Conservation (phyloP, 92 coral and sea anemone species). For the Chrysogorgia sp. region DNA sequence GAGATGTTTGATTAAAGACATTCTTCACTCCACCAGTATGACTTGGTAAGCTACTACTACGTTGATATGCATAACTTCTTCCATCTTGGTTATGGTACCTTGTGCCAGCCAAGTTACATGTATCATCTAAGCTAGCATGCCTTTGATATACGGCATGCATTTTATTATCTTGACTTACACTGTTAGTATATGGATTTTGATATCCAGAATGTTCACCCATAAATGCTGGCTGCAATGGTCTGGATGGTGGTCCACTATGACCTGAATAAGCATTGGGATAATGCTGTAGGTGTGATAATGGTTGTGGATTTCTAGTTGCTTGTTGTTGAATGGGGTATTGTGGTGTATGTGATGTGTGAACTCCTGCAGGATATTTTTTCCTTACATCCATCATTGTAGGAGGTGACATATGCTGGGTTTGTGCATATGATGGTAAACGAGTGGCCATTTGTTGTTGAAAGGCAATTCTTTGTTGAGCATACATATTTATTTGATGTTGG, state of each 20-base stretch:
- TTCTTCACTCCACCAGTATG: conserved; percentile 16
- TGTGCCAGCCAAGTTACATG: conserved; percentile 10
- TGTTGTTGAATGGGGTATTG: conserved; percentile 34
- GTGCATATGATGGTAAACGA: conserved; percentile 40
- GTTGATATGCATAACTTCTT: conserved; percentile 29
- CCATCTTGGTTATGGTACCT: conserved; percentile 33
- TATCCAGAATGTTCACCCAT: conserved; percentile 34
- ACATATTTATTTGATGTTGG: conserved; percentile 32
- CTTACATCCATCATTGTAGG: conserved; percentile 37
- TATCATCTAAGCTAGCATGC: conserved; percentile 38
- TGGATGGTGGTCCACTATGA: conserved; percentile 21
- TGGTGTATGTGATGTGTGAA: conserved; percentile 5
- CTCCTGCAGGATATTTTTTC: conserved; percentile 23
- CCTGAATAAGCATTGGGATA: conserved; percentile 17
- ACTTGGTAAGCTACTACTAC: conserved; percentile 38
- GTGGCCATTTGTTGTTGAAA: conserved; percentile 46
- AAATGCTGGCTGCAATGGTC: conserved; percentile 27
- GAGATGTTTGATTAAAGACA: conserved; percentile 42
- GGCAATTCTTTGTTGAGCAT: conserved; percentile 33
- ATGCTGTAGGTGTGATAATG: conserved; percentile 43
- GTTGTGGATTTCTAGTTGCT: conserved; percentile 16
- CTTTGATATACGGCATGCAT: conserved; percentile 36
- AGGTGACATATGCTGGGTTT: conserved; percentile 21
- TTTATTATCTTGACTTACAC: conserved; percentile 34
- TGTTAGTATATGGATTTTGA: conserved; percentile 23